A percentile compares a stretch with the other conserved stretches of the same genome.
These are phyloP conservation scores for Perccottus glenii DNA, from an alignment of 2,113 vertebrate genomes.

Conservation along the genomic window DNA sequence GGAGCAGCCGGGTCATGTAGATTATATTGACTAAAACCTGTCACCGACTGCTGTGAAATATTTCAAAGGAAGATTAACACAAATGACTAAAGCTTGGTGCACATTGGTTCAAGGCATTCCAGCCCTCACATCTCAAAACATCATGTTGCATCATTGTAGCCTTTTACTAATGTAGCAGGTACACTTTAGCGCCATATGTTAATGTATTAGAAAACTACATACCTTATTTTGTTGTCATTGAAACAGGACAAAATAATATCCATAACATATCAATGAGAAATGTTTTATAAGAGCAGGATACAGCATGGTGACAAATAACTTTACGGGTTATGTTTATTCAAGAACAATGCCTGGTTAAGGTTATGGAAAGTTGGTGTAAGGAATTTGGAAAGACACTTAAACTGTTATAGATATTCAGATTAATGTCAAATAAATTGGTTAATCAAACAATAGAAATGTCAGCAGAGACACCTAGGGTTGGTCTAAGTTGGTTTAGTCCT, in stretches of 20 bases:
- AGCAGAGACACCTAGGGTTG: no score
- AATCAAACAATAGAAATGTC: no score
- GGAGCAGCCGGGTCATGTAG: slow-evolving; percentile 7
- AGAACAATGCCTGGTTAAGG: no score
- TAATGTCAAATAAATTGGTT: no score
- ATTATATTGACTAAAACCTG: slow-evolving; percentile 12
- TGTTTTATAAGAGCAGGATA: no score
- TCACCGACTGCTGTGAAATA: neutral
- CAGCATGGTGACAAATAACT: no score
- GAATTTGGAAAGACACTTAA: no score
- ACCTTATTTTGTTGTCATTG: neutral
- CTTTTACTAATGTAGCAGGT: neutral
- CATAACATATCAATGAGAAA: no score
- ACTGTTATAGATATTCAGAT: no score
- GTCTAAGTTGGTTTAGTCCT: no score
- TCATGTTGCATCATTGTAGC: neutral
- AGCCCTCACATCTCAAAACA: neutral
- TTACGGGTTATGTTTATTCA: no score
- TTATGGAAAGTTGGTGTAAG: no score
- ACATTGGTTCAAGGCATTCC: neutral
- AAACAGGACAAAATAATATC: neutral
- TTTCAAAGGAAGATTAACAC: neutral
- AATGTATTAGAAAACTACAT: neutral
- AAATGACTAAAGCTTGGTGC: neutral
- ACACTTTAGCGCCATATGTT: neutral